Evolutionary conservation across 2,797 vertebrate species (phyloP).

Genomic region (Tapera naevia): DNA sequence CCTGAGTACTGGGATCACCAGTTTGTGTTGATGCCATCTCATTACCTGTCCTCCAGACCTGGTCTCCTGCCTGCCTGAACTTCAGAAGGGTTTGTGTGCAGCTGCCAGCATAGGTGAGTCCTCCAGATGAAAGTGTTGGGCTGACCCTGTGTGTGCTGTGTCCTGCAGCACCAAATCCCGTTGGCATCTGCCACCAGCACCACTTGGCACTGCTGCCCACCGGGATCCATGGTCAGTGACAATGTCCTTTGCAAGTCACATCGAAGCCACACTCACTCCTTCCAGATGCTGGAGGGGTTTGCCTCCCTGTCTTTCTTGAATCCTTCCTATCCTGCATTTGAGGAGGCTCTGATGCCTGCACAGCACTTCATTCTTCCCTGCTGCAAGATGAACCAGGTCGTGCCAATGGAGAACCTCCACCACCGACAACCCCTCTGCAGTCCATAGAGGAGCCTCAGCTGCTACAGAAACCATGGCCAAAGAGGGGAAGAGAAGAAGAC

Average conservation of each 20-base stretch:
- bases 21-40: not conserved
- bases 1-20: fast-evolving
- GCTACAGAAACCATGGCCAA: not conserved
- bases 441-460: not conserved
- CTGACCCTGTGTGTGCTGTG: fast-evolving
- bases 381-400: not conserved
- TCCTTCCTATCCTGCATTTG: not conserved
- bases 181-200: not conserved
- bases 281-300: not conserved
- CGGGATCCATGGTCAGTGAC: fast-evolving
- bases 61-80: not conserved
- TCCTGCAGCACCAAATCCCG: not conserved
- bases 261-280: not conserved
- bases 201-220: not conserved
- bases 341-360: not conserved
- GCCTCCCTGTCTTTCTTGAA: not conserved
- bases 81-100: not conserved
- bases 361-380: not conserved
- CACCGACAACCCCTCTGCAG: fast-evolving
- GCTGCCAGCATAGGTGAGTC: fast-evolving
- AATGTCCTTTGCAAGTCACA: fast-evolving
- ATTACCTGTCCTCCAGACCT: not conserved
- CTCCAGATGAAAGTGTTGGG: not conserved
- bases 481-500: not conserved
- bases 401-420: not conserved